phyloP scores from a whole-genome alignment of 2,113 vertebrate genomes.

The Panthera leo region DNA sequence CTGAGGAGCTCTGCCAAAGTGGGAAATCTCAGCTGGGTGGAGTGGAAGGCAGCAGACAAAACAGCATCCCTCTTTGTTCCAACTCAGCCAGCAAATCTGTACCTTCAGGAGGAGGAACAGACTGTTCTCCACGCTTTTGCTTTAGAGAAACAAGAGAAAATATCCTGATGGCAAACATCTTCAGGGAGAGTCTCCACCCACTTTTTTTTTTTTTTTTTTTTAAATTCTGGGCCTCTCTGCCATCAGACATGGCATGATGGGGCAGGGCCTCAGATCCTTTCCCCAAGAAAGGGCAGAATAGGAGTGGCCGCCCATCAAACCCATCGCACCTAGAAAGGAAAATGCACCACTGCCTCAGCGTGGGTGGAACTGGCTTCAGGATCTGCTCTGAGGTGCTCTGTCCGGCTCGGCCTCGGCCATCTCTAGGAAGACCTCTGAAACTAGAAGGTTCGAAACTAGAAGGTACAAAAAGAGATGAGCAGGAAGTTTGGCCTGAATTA shows the following conservation, averaged over 20 bases:
- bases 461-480: not conserved
- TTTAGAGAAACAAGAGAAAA: conserved; percentile 36
- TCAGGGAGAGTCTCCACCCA: not conserved
- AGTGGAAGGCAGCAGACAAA: not conserved
- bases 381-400: not conserved
- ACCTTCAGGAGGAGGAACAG: not conserved
- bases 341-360: rapidly evolving
- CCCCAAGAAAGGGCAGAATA: not conserved
- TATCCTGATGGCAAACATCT: not conserved
- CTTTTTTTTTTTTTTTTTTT: not conserved
- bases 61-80: not conserved
- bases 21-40: not conserved
- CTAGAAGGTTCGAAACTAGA: not conserved
- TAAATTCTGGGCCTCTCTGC: not conserved
- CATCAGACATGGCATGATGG: not conserved
- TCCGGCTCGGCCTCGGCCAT: not conserved
- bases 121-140: not conserved
- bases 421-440: not conserved
- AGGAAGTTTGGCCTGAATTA: not conserved
- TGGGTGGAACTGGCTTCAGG: not conserved
- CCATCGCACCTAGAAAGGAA: not conserved
- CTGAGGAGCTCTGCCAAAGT: not conserved
- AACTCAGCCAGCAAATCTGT: not conserved
- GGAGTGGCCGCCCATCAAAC: not conserved
- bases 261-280: not conserved